Percentiles rank a stretch among this genome's conserved stretches.
Evolutionary conservation across 2,113 vertebrate species (phyloP).

Genomic region (Oenanthe oenanthe): DNA sequence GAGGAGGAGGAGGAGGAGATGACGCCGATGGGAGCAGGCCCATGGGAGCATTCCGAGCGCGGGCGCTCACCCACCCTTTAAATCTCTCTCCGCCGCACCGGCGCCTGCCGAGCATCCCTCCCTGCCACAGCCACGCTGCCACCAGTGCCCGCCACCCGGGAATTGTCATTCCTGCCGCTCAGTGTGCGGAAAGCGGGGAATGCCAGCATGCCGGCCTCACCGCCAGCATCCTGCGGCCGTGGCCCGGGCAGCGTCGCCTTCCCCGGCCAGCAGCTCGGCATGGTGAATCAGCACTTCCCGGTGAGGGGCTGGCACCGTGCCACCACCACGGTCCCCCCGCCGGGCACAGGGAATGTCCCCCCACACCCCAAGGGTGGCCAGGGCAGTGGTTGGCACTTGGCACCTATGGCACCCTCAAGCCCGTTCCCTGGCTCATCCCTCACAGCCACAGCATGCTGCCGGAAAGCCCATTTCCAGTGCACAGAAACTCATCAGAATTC

Average conservation of each 20-base stretch:
- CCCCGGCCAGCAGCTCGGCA: neutral
- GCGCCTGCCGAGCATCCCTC: neutral
- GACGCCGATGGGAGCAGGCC: neutral
- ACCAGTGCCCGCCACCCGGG: neutral
- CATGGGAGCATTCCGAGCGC: neutral
- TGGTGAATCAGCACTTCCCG: constrained; percentile 61
- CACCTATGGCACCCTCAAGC: neutral
- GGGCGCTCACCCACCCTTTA: neutral
- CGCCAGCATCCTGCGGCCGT: neutral
- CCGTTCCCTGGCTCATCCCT: neutral
- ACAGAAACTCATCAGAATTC: neutral
- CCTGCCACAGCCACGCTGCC: neutral
- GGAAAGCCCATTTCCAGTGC: accelerated
- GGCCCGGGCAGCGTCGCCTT: neutral
- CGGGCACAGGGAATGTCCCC: neutral
- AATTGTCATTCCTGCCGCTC: neutral
- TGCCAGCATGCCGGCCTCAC: neutral
- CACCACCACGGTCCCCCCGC: neutral
- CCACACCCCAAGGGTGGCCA: accelerated
- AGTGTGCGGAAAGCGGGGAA: neutral
- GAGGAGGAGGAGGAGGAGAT: neutral
- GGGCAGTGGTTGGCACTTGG: neutral
- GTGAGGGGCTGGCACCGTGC: neutral
- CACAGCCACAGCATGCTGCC: accelerated
- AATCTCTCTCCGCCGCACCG: neutral